Evolutionary conservation across 2,113 vertebrate species (phyloP).

Genomic region (Alosa alosa): DNA sequence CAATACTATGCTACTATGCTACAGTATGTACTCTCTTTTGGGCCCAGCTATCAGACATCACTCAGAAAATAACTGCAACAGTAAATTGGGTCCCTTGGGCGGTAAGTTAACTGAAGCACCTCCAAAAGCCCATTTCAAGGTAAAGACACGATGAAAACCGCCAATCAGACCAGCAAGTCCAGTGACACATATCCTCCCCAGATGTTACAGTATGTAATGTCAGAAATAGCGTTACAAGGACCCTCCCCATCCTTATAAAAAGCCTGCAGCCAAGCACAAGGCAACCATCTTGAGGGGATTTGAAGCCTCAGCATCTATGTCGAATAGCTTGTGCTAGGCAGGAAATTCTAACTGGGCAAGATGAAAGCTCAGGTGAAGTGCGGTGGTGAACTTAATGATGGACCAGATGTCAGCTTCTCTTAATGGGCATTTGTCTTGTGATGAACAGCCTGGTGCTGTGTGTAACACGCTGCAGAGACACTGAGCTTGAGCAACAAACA

Average conservation of each 20-base stretch:
- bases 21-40: neutral
- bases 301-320: neutral
- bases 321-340: neutral
- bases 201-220: neutral
- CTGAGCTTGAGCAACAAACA: neutral
- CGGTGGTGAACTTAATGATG: neutral
- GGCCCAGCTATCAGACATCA: neutral
- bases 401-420: neutral
- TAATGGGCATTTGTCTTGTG: neutral
- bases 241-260: neutral
- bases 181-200: neutral
- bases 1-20: neutral
- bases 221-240: neutral
- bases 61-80: neutral
- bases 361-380: neutral
- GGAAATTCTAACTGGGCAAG: neutral
- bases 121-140: neutral
- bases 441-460: neutral
- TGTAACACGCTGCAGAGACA: neutral
- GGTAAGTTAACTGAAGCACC: neutral
- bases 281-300: neutral
- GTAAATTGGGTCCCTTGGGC: slow-evolving; percentile 2
- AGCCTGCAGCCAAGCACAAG: neutral
- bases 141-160: neutral
- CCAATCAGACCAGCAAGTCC: neutral